Base-by-base conservation (phyloP, 2,113 vertebrate species). In the Thalassoma bifasciatum region DNA sequence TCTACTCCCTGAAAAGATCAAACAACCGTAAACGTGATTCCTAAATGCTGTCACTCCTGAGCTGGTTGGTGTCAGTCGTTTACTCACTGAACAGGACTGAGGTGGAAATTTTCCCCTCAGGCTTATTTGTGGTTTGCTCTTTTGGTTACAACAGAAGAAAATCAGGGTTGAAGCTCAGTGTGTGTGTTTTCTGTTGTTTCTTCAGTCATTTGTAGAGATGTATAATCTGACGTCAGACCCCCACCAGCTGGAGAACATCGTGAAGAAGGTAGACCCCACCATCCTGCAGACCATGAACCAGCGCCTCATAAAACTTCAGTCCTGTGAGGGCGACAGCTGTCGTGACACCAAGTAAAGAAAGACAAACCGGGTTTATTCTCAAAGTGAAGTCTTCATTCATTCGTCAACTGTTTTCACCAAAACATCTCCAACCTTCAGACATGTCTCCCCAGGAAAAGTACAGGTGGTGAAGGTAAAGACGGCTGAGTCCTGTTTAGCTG, bases 261-360 rank as follows among this genome's bases (percentile, higher is more conserved):
- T 93, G 62, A 95, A 95, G 89, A 93, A 90, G 77, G 93, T 95
- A 68, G 92, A 94, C 22, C 94, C 94, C 1, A 0, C 83, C 1
- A 2, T 95, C 37, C 88, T 95, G 58, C 92, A 95, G 87, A 49
- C 44, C 30, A 95, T 95, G 94, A 95, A 95, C 88, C 93, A 94
- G 87, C 87, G 91, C 47, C 92, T 95, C 72, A 95, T 95, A 51
- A 93, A 92, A 73, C 93, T 95, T 0, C 90, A 95, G 88, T 94
- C 94, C 2, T 95, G 94, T 11, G 37, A 77, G 24, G 92, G 91
- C 2, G 72, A 75, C 38, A 85, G 88, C 77, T 95, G 94, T 73
- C 86, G 91, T 0, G 34, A 83, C 49, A 4, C 71, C 60, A 81
- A 72, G 47, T 73, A 30, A 59, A 19, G 37, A n/a, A 17, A 23